Base-by-base conservation (phyloP, 2,888 invertebrate species). In the Eristalis arbustorum region DNA sequence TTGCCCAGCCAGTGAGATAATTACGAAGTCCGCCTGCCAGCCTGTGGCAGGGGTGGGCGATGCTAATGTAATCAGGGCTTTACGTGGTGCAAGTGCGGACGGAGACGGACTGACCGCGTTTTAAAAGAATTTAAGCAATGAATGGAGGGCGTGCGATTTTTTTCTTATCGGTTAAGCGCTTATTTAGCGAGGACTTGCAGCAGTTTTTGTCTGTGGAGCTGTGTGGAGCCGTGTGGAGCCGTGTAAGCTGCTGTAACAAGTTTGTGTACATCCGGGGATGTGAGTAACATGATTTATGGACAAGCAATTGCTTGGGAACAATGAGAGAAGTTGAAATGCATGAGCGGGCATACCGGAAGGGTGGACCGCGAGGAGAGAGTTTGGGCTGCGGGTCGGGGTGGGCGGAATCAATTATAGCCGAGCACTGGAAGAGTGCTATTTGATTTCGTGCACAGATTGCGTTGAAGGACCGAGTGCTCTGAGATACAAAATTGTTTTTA, bases 11-110 rank as follows among this genome's bases (percentile, higher is more conserved):
- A 59, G 8, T 23, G 59, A 40, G 34, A 75, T 69, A 71, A 81
- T 71, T 69, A 81, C 69, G 23, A 49, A n/a, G 56, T 31, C 62
- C 69, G 63, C 37, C 63, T 40, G 40, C 25, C 10, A 59, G 34
- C 13, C 18, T 18, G 77, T 63, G 67, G 34, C 11, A 63, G 31
- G 56, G 56, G n/a, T 59, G 77, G 72, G 57, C 61, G 49, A 66
- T 73, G 73, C 74, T 78, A 71, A 67, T 75, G 59, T 64, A 72
- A 56, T 78, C 72, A 75, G 71, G 25, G 56, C n/a, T 23, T 59
- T 49, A 37, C 56, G 49, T 68, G 64, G 57, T 62, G 75, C 64
- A 6, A 64, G 25, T 56, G 18, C 25, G 40, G 56, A 63, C 6
- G n/a, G 3, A 23, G 22, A n/a, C n/a, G n/a, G 40, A 25, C 31